Percentiles rank a stretch among this genome's conserved stretches.
Conservation (phyloP, 2,797 vertebrate species). For the Gobionotothen gibberifrons region DNA sequence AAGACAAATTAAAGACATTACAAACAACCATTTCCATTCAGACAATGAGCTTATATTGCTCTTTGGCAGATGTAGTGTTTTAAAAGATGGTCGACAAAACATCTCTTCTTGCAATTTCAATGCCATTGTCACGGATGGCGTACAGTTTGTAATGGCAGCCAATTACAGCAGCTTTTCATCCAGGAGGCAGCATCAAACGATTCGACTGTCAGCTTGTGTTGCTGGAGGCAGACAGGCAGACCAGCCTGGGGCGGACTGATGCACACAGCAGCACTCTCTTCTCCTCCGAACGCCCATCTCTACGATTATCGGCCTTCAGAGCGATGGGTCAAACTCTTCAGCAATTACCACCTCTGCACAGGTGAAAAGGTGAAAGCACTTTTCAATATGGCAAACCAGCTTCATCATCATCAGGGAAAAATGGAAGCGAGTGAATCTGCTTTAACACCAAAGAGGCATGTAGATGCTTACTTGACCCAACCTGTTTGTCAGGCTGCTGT, state of each 20-base stretch:
- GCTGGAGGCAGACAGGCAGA: constrained; percentile 54
- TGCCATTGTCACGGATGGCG: constrained; percentile 53
- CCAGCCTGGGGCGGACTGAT: constrained; percentile 42
- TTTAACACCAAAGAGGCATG: neutral
- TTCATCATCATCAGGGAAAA: neutral
- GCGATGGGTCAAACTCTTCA: constrained; percentile 19
- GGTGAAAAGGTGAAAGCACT: constrained; percentile 21
- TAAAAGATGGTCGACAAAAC: constrained; percentile 32
- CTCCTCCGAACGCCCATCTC: constrained; percentile 44
- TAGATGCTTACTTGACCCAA: constrained; percentile 36
- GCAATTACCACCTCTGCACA: constrained; percentile 36
- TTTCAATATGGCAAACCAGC: constrained; percentile 1
- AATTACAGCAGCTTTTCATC: constrained; percentile 78
- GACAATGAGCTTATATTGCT: constrained; percentile 35
- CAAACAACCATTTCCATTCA: constrained; percentile 34
- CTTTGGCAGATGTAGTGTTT: constrained; percentile 30
- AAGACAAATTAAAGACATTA: constrained; percentile 40
- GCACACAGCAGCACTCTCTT: constrained; percentile 56
- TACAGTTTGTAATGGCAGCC: constrained; percentile 73
- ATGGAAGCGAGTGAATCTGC: neutral
- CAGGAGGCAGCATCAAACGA: constrained; percentile 65
- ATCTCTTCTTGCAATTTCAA: constrained; percentile 14
- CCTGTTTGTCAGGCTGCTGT: constrained; percentile 50
- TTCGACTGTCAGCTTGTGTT: constrained; percentile 68
- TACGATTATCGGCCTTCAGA: constrained; percentile 35